Evolutionary conservation across 2,797 vertebrate species (phyloP).

Genomic region (Zalophus californianus): DNA sequence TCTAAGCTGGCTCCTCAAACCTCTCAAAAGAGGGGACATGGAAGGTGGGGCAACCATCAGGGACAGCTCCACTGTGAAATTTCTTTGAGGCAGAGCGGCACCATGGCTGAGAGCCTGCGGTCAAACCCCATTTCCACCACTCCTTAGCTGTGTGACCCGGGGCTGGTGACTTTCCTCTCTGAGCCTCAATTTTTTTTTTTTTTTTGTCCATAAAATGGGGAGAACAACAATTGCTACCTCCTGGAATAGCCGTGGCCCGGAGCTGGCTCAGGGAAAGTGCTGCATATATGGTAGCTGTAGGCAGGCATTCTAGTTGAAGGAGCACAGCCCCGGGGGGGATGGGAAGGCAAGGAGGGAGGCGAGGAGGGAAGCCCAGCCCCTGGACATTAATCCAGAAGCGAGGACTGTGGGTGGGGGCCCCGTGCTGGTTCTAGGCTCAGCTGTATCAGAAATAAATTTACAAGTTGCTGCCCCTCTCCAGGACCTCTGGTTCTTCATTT

Average conservation of each 20-base stretch:
- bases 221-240: not conserved
- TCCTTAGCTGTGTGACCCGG: not conserved
- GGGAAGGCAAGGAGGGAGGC: not conserved
- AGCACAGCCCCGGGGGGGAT: not conserved
- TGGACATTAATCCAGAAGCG: rapidly evolving
- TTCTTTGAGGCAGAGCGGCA: not conserved
- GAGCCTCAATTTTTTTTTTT: not conserved
- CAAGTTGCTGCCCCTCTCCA: not conserved
- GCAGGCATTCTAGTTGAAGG: not conserved
- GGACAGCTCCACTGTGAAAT: not conserved
- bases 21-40: not conserved
- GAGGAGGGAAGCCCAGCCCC: too few relatives aligned
- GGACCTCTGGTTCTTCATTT: not conserved
- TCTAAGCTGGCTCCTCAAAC: not conserved
- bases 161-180: not conserved
- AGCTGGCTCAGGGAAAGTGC: not conserved
- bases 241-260: not conserved
- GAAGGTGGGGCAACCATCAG: not conserved
- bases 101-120: rapidly evolving
- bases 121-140: not conserved
- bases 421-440: not conserved
- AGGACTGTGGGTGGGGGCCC: not conserved
- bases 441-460: not conserved
- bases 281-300: rapidly evolving
- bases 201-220: not conserved